Base-by-base conservation (phyloP, 2,797 vertebrate genomes). In the Atherinosoma microstoma region DNA sequence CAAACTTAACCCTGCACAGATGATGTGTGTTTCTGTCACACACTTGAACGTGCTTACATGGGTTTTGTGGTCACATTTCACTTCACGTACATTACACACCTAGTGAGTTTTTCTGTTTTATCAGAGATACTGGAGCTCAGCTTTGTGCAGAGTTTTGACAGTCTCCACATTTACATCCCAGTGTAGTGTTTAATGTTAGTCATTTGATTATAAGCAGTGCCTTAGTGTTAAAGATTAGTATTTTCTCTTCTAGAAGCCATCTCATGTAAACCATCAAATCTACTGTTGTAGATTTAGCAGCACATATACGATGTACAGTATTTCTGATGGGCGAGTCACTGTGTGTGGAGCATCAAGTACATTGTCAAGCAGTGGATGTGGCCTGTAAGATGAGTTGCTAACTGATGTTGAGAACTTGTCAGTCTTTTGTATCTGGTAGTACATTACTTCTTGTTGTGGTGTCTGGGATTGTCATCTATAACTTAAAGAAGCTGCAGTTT, bases 191-290 rank as follows among this genome's bases (percentile, higher is more conserved):
- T 70, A 57, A 62, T 45, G 62, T 70, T 63, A 58, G 70, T 83
- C 35, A 20, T 88, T 84, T 85, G 78, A 59, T 83, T 90, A 89
- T 68, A 73, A 91, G 81, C 87, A 89, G 92, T 93, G 92, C 93
- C 92, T 92, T 93, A 80, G 89, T 83, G 65, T 88, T 88, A 89
- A 80, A 75, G 79, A 83, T 84, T 76, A 64, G 58, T 58, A 24
- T 74, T 86, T 76, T 35, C 67, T 81, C 59, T 75, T 65, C 51
- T 80, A 73, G 71, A 87, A 87, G 76, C 63, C 68, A 54, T 79
- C 67, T 70, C 68, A 77, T 76, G 58, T 76, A 60, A 86, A 83
- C 36, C 51, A 30, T 71, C 57, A 40, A 51, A 75, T 79, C 85
- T 74, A 24, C 54, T 75, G 76, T 83, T 38, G 72, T 58, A 61